Base-by-base conservation (phyloP, 2,113 vertebrate genomes). In the Marmota flaviventris region DNA sequence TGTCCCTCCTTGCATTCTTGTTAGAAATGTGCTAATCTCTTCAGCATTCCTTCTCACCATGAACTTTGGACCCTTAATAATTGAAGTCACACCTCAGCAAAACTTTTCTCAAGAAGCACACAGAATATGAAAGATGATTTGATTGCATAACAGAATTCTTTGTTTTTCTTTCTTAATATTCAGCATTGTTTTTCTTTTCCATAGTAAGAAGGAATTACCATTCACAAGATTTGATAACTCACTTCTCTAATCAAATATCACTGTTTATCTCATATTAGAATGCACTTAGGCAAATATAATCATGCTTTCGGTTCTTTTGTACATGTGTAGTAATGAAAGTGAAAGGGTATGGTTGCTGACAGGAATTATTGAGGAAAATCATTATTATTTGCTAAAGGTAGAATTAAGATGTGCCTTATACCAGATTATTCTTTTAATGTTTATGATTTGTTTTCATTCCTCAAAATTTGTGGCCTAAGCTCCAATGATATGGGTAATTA, bases 321-420 rank as follows among this genome's bases (percentile, higher is more conserved):
- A 29, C 1, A 10, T 29, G 5, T 4, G 13, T 13, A 58, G 4
- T 3, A 65, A 58, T 37, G 5, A 72, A 34, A 89, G 29, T 81
- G 17, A 90, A 91, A 72, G 2, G 0, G 0, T 88, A 22, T 51
- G 10, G 29, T 9, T 82, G 2, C 25, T 77, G 61, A 89, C 3
- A 45, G 7, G 11, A 24, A 27, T 65, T 24, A 5, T 0, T 53
- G 20, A 34, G 24, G n/a, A 51, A 5, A 42, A 0, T 8, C 22
- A 8, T 9, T n/a, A 5, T n/a, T 17, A 29, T 45, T 51, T 53
- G n/a, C 0, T 51, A 16, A 3, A 27, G 20, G 2, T 45, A 2
- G 9, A 67, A 0, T 5, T 83, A 1, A 86, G 34, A 70, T 14
- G 7, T 2, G 48, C 65, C 53, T 8, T 8, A 69, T 34, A 78